These are phyloP conservation scores for Exocentrus adspersus DNA, from an alignment of 2,888 invertebrate genomes.

Conservation along the genomic window DNA sequence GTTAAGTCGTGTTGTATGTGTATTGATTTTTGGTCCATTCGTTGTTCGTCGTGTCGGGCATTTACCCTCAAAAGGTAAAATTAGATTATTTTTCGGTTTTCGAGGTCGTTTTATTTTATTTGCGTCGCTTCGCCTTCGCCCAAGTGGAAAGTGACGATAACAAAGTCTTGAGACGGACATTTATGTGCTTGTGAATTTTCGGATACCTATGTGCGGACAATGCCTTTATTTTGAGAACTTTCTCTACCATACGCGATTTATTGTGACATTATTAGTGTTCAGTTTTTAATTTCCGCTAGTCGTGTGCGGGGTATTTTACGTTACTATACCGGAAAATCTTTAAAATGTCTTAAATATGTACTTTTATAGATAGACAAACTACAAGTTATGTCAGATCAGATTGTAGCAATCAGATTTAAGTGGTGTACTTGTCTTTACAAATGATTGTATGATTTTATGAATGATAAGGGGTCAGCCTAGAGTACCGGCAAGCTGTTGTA, in stretches of 20 bases:
- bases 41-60: conserved; percentile 39
- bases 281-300: conserved; percentile 13
- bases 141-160: conserved; percentile 29
- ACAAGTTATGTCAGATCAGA: conserved; percentile 28
- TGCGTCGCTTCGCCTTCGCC: conserved; percentile 28
- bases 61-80: conserved; percentile 34
- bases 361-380: neutral
- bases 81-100: conserved; percentile 34
- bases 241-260: conserved; percentile 17
- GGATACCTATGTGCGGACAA: conserved; percentile 24
- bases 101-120: conserved; percentile 31
- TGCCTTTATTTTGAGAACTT: conserved; percentile 23
- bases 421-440: too few relatives aligned
- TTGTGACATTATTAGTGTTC: conserved; percentile 21
- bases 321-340: neutral
- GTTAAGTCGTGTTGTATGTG: conserved; percentile 46
- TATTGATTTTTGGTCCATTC: conserved; percentile 47
- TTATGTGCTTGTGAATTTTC: conserved; percentile 39
- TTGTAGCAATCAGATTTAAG: too few relatives aligned
- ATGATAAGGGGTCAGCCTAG: too few relatives aligned
- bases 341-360: neutral
- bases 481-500: too few relatives aligned
- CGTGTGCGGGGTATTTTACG: neutral
- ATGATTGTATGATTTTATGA: conserved; percentile 34
- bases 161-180: conserved; percentile 24